Evolutionary conservation across 1,140 invertebrate species (phyloP).

Genomic region (Scylla paramamosain): DNA sequence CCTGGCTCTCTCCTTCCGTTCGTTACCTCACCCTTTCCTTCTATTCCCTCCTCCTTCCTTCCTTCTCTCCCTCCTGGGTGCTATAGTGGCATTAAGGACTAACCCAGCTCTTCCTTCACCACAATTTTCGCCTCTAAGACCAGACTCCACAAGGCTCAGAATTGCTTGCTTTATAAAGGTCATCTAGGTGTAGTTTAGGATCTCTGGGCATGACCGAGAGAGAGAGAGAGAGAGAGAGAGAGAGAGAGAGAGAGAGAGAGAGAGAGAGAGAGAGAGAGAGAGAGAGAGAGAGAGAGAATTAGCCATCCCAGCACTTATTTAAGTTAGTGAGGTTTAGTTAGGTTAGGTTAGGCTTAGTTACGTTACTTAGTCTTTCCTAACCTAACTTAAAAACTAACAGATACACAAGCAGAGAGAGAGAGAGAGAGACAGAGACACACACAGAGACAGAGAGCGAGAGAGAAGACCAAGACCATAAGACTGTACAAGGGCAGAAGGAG

Average conservation of each 20-base stretch:
- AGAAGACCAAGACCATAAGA: background rate
- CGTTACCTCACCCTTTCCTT: background rate
- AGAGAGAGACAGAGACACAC: background rate
- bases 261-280: background rate
- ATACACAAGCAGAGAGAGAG: background rate
- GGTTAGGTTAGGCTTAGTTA: no score
- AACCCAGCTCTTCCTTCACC: background rate
- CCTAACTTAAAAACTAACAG: no score
- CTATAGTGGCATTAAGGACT: background rate
- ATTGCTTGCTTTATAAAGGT: background rate
- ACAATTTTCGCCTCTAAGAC: background rate
- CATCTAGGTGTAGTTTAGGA: background rate
- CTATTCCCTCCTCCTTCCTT: slow-evolving; percentile 3
- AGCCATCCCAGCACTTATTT: no score
- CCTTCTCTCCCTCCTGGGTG: background rate
- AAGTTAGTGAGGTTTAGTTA: no score
- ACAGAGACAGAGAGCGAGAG: background rate
- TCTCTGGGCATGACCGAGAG: background rate
- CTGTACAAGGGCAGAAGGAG: background rate
- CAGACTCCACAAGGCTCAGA: background rate
- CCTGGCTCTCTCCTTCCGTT: background rate
- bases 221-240: background rate
- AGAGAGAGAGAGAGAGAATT: background rate
- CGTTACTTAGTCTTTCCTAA: no score
- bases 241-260: background rate